Conservation (phyloP, 2,888 invertebrate species). For the Antitype chi region DNA sequence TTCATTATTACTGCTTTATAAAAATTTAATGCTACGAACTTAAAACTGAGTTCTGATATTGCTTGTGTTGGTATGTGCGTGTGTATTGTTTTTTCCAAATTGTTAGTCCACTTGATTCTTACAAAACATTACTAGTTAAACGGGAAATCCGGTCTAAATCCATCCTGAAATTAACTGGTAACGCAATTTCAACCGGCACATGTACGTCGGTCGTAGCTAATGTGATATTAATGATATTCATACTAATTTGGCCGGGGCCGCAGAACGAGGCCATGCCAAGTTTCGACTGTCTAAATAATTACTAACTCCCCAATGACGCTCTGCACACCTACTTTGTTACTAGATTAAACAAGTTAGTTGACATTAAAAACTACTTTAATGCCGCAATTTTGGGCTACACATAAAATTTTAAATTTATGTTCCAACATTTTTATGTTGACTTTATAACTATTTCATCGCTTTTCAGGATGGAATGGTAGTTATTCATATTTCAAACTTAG, state of each 20-base stretch:
- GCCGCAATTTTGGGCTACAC: conserved; percentile 44
- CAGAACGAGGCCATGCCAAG: conserved; percentile 80
- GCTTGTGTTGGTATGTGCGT: conserved; percentile 17
- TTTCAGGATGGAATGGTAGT: conserved; percentile 20
- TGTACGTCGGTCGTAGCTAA: conserved; percentile 74
- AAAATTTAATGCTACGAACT: conserved; percentile 39
- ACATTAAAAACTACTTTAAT: conserved; percentile 64
- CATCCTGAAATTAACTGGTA: conserved; percentile 68
- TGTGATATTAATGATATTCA: conserved; percentile 85
- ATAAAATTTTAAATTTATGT: conserved; percentile 50
- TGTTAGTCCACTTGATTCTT: conserved; percentile 52
- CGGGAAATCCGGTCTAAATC: conserved; percentile 62
- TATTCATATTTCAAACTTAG: conserved; percentile 35
- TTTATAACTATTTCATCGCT: conserved; percentile 32
- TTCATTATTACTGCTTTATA: conserved; percentile 41
- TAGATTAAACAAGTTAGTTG: conserved; percentile 67
- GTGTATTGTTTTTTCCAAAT: conserved; percentile 37
- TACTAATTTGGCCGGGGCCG: conserved; percentile 80
- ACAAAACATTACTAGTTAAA: conserved; percentile 48
- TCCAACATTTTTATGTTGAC: conserved; percentile 33
- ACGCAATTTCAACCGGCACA: conserved; percentile 70
- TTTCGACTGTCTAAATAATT: conserved; percentile 86
- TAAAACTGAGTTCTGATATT: conserved; percentile 11
- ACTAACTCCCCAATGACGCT: conserved; percentile 72
- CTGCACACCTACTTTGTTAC: conserved; percentile 59